Base-by-base conservation (phyloP, 2,888 invertebrate genomes). In the Steinernema hermaphroditum region DNA sequence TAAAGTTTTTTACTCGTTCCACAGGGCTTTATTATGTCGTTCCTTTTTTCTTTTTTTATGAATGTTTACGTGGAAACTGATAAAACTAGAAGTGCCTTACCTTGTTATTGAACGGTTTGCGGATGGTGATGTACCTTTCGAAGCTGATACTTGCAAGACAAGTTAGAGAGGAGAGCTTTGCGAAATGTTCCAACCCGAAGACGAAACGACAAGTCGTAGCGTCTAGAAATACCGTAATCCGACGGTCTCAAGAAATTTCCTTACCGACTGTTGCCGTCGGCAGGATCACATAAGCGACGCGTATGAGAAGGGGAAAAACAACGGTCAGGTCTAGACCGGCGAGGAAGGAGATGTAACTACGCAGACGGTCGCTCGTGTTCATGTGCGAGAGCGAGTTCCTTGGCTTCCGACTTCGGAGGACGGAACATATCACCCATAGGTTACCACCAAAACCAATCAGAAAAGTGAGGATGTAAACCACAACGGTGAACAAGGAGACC, bases 401-500 rank as follows among this genome's bases (percentile, higher is more conserved):
- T 44, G 82, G 82, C 37, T 79, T 77, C 27, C 83, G 73, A 74
- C 80, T 82, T 68, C 84, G 79, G 24, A 85, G 76, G 49, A 85
- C 82, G 24, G 85, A 85, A 54, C 79, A 79, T 34, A 85, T 79
- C 32, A 85, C 85, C 85, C 85, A 85, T 29, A 76, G 77, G 74
- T 85, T 85, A 12, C 85, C 85, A 22, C 82, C 75, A 19, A 85
- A 72, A 19, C 85, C 85, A 37, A 80, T 70, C 41, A 78, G 24
- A 1, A 85, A 75, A 34, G 83, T 83, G 29, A 77, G 44, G 37
- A 77, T 71, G 70, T 82, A 83, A 46, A 82, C 72, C 24, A 27
- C 27, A 16, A 27, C 54, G 24, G 27, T 54, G 27, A 54, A 54
- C 22, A 27, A 24, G 2, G 54, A 27, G 27, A 54, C 54, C 54